Evolutionary conservation across 2,888 invertebrate genomes (phyloP).

Genomic region (Lasioglossum malachurum): DNA sequence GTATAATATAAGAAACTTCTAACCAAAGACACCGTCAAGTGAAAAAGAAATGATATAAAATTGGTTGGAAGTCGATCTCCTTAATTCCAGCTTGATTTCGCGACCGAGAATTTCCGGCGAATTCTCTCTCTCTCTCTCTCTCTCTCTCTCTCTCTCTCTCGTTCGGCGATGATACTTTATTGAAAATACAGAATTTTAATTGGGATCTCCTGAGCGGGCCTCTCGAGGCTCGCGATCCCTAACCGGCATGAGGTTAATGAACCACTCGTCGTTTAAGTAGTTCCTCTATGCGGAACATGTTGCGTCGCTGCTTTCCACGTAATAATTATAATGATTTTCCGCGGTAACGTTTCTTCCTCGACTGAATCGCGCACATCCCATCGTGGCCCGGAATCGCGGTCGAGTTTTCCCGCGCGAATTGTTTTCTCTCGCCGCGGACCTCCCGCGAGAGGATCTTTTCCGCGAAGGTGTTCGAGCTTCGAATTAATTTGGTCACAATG

Average conservation of each 20-base stretch:
- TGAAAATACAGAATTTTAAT: conserved; percentile 62
- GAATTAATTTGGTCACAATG: conserved; percentile 31
- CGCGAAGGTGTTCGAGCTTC: neutral
- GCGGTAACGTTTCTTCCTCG: conserved; percentile 11
- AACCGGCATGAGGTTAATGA: conserved; percentile 58
- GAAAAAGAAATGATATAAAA: neutral
- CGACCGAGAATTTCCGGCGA: neutral
- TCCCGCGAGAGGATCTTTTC: neutral
- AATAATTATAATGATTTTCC: conserved; percentile 49
- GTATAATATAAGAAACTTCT: neutral
- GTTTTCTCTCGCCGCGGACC: neutral
- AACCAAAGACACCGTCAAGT: neutral
- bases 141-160: too few species aligned
- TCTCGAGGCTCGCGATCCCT: conserved; percentile 39
- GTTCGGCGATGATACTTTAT: conserved; percentile 48
- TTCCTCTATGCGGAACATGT: conserved; percentile 35
- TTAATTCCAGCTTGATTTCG: conserved; percentile 1
- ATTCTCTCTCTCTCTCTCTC: too few species aligned
- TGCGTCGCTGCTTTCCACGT: conserved; percentile 17
- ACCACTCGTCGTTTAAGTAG: conserved; percentile 61
- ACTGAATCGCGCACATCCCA: neutral
- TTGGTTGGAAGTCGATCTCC: neutral
- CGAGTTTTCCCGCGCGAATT: conserved; percentile 20
- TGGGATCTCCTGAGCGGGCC: conserved; percentile 45
- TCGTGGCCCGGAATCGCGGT: neutral